Base-by-base conservation (phyloP, 1,140 invertebrate genomes). In the Chrysoperla carnea region DNA sequence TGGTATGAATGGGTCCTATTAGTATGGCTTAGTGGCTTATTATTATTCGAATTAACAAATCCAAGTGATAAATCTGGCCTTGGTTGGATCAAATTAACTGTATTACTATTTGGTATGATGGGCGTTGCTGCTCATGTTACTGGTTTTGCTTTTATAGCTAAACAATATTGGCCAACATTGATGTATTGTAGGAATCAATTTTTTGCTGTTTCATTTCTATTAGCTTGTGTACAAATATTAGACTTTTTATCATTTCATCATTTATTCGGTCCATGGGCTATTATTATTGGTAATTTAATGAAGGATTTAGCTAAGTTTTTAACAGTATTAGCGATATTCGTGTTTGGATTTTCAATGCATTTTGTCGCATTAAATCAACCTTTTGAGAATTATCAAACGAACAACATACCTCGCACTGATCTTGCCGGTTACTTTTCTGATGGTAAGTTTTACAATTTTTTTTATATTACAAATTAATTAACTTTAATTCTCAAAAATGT, bases 241-340 rank as follows among this genome's bases (percentile, higher is more conserved):
- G 95, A 99, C 61, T 94, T 93, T 55, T 62, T 94, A 14, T 96
- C 93, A 6, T 98, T 99, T 60, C 95, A 99, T 66, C 90, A 99
- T 64, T 69, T 99, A 0, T 99, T 99, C 57, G 95, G 95, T 31
- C 95, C 95, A 0, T 99, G 95, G 95, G 84, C 84, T 12, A 89
- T 89, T 47, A 89, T 89, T 55, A 89, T 88, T 50, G 84, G 84
- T 8, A 84, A 89, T 59, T 66, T 89, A 36, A 84, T 89, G 71
- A 88, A 88, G 63, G 82, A 98, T 64, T 68, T 98, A 48, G 87
- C 88, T 6, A 70, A 93, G 48, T 99, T 99, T 65, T 69, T 99
- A 42, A 93, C 94, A 15, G 94, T 99, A 7, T 66, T 99, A 53
- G 80, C 86, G 11, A 95, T 99, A 61, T 99, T 99, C 64, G 87